Conservation (phyloP, 2,888 invertebrate genomes). For the Glyphotaelius pellucidus region DNA sequence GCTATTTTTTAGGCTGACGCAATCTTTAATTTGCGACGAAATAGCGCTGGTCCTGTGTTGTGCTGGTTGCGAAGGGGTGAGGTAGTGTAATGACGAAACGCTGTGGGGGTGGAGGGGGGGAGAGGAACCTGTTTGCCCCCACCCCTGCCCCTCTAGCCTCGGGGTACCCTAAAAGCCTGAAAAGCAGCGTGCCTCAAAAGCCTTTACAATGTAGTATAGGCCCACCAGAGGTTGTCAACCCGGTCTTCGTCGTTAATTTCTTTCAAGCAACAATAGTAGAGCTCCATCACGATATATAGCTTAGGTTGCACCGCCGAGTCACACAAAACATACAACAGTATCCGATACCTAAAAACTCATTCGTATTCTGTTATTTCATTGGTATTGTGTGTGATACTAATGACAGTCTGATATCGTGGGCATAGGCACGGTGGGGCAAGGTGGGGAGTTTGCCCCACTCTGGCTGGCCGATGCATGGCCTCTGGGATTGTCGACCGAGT, state of each 20-base stretch:
- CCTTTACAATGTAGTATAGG: slow-evolving; percentile 41
- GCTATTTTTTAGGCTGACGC: background rate
- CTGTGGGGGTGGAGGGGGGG: background rate
- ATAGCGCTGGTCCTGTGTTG: slow-evolving; percentile 33
- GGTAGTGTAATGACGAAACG: slow-evolving; percentile 36
- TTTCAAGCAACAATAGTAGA: background rate
- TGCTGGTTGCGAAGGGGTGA: slow-evolving; percentile 5
- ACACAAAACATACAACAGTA: background rate
- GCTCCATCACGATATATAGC: background rate
- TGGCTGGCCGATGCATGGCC: too few relatives aligned
- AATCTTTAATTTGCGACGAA: background rate
- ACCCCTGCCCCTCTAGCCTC: slow-evolving; percentile 22
- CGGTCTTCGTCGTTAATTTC: background rate
- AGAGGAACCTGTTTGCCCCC: slow-evolving; percentile 28
- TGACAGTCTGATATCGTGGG: too few relatives aligned
- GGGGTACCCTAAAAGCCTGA: slow-evolving; percentile 49
- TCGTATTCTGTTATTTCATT: background rate
- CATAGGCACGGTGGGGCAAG: too few relatives aligned
- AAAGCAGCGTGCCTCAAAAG: slow-evolving; percentile 48
- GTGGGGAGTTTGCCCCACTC: too few relatives aligned
- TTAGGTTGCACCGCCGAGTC: background rate
- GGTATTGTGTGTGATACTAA: background rate
- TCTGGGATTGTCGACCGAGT: too few relatives aligned
- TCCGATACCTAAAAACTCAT: background rate
- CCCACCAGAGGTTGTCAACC: slow-evolving; percentile 37